These are phyloP conservation scores for Hyposoter didymator DNA, from an alignment of 2,888 invertebrate species.

Conservation along the genomic window DNA sequence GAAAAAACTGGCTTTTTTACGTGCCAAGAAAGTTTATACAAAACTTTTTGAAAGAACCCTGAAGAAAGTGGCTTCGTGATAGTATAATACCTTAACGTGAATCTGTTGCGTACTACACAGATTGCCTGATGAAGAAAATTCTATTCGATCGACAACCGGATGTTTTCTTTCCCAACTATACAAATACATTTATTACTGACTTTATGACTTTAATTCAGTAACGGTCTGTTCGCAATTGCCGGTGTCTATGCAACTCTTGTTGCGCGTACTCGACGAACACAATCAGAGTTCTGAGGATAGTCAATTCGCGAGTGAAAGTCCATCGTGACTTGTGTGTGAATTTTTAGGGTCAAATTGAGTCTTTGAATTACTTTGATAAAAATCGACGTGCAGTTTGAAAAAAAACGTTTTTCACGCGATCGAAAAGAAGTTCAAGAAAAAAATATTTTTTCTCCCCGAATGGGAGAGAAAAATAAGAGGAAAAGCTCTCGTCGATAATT, in stretches of 20 bases:
- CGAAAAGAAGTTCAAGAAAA: background rate
- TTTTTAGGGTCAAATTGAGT: background rate
- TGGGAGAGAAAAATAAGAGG: background rate
- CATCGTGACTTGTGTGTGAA: slow-evolving; percentile 33
- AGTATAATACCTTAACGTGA: too few species aligned
- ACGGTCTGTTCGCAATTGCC: slow-evolving; percentile 25
- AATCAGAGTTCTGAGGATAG: background rate
- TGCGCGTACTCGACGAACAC: background rate
- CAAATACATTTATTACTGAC: slow-evolving; percentile 37
- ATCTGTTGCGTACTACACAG: background rate
- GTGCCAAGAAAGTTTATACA: too few species aligned
- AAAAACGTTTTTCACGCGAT: background rate
- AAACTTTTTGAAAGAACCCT: too few species aligned
- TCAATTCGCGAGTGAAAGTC: slow-evolving; percentile 53
- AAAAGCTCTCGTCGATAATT: background rate
- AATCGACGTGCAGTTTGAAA: too few species aligned
- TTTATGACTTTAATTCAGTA: slow-evolving; percentile 46
- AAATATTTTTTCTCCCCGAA: background rate
- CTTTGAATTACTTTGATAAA: background rate
- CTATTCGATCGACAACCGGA: slow-evolving; percentile 22
- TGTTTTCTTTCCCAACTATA: slow-evolving; percentile 50
- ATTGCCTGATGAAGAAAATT: slow-evolving; percentile 20
- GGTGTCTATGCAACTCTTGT: slow-evolving; percentile 31
- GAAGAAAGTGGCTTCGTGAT: too few species aligned
- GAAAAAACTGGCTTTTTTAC: too few species aligned